Evolutionary conservation across 2,888 invertebrate species (phyloP).

Genomic region (Watsonalla cultraria): DNA sequence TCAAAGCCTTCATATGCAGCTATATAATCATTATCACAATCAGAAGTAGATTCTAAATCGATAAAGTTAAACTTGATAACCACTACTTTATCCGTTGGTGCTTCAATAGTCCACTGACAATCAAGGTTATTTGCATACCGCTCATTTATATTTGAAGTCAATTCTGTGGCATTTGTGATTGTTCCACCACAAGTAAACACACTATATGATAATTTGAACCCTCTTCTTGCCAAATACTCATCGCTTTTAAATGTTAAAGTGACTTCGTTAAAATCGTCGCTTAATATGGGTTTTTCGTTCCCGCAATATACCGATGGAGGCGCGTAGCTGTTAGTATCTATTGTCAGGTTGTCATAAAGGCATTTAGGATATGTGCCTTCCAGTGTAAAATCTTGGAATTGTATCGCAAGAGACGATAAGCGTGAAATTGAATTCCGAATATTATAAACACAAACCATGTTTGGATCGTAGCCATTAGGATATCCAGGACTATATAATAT

Average conservation of each 20-base stretch:
- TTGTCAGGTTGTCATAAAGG: slow-evolving; percentile 76
- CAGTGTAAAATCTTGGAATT: slow-evolving; percentile 80
- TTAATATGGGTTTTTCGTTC: slow-evolving; percentile 49
- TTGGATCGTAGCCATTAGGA: slow-evolving; percentile 80
- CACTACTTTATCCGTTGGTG: slow-evolving; percentile 81
- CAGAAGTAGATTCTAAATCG: slow-evolving; percentile 63
- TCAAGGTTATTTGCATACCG: slow-evolving; percentile 75
- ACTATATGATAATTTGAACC: slow-evolving; percentile 81
- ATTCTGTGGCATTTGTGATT: slow-evolving; percentile 77
- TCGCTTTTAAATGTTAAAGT: slow-evolving; percentile 79
- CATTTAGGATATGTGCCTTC: slow-evolving; percentile 59
- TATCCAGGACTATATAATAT: slow-evolving; percentile 86
- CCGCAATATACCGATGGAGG: slow-evolving; percentile 38
- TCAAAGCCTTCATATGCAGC: slow-evolving; percentile 73
- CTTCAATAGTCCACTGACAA: slow-evolving; percentile 89
- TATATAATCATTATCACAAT: slow-evolving; percentile 81
- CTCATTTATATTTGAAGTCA: slow-evolving; percentile 70
- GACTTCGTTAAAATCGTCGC: slow-evolving; percentile 40
- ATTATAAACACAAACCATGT: slow-evolving; percentile 82
- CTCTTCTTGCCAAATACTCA: slow-evolving; percentile 65
- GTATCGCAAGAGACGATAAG: slow-evolving; percentile 50
- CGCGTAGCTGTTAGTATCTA: slow-evolving; percentile 31
- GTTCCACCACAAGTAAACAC: slow-evolving; percentile 85
- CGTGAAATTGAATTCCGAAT: slow-evolving; percentile 69
- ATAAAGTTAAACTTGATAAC: slow-evolving; percentile 81